Evolutionary conservation across 2,888 invertebrate species (phyloP), one percentile per base, ranked within the genome.

Genomic region (Ectobius pallidus): DNA sequence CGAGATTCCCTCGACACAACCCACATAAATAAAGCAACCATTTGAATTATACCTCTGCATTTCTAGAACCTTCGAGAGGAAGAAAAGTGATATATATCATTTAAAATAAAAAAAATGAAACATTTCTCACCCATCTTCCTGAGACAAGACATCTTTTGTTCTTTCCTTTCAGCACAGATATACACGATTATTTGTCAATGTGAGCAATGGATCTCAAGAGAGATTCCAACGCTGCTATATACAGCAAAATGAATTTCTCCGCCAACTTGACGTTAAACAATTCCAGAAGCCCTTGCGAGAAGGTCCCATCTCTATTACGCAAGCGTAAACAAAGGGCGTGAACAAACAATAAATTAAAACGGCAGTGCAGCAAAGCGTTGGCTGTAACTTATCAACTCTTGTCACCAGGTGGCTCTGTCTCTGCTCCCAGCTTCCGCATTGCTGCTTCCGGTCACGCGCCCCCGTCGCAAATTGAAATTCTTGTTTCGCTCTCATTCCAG

Each of bases 401-500:
- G 73, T 73, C 73, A 70, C 70, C 73, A 73, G 73, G 70, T 70
- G 73, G 68, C 70, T 46, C 58, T 71, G 44, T 18, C n/a, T n/a
- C n/a, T n/a, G n/a, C n/a, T n/a, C n/a, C n/a, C n/a, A 49, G 27
- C 25, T 58, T 52, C 67, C 49, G 52, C 71, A 73, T 73, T 71
- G 70, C 68, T 58, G 27, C 69, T 71, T 71, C 76, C 70, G 70
- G 77, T 78, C 80, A 80, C 80, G 80, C 72, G 71, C 74, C 73
- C 74, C 70, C 75, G 46, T 67, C 68, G 76, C 78, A 79, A 81
- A 81, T 81, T 80, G 80, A 80, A 81, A 81, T 81, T 81, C 80
- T 80, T 80, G 79, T 79, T 79, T 78, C 78, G 78, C 25, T 25
- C 25, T 55, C 27, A 22, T 25, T 27, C 55, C 25, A 20, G 20